phyloP scores from a whole-genome alignment of 2,113 vertebrate species.

The Pitta sordida region DNA sequence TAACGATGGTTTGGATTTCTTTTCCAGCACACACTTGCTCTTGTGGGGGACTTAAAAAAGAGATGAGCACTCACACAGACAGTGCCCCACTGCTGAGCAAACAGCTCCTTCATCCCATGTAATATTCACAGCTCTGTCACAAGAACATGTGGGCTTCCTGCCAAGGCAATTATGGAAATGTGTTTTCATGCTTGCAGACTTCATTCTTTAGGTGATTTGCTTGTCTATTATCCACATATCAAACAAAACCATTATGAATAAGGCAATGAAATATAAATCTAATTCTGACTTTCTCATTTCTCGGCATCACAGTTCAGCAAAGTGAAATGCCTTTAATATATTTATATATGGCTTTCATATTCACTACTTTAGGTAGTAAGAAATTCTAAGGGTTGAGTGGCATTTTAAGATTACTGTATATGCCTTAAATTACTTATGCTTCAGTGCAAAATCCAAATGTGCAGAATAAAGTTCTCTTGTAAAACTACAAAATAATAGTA shows the following conservation, averaged over 20 bases:
- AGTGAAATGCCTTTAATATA: background rate
- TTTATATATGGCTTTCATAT: background rate
- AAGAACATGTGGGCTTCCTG: background rate
- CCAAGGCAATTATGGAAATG: constrained; percentile 52
- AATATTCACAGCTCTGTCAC: background rate
- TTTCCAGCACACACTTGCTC: background rate
- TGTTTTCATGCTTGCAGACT: constrained; percentile 27
- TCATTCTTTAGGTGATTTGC: constrained; percentile 51
- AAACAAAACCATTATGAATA: constrained; percentile 51
- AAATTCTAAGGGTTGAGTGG: background rate
- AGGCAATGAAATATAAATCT: constrained; percentile 37
- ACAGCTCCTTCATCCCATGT: background rate
- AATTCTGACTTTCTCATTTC: constrained; percentile 9
- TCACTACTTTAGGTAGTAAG: background rate
- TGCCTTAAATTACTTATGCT: background rate
- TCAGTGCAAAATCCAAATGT: background rate
- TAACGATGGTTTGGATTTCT: background rate
- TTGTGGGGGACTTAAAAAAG: background rate
- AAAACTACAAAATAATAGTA: background rate
- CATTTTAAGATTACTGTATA: background rate
- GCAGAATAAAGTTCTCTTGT: background rate
- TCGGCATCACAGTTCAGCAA: background rate
- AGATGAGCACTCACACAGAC: fast-evolving
- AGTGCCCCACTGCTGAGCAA: background rate
- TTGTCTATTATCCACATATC: constrained; percentile 14